Conservation (phyloP, 2,113 vertebrate species). For the Alaudala cheleensis region DNA sequence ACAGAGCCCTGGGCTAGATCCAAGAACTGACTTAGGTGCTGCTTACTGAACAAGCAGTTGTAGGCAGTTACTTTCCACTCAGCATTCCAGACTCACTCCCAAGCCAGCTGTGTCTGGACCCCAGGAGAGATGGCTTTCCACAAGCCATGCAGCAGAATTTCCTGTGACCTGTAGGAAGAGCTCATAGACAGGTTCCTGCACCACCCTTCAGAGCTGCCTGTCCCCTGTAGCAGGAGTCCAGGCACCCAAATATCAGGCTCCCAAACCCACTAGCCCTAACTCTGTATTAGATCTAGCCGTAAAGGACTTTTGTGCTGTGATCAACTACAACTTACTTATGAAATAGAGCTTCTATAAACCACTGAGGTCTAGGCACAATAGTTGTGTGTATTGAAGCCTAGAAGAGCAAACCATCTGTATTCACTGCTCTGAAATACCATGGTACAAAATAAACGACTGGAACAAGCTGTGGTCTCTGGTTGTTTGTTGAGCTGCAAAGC, state of each 20-base stretch:
- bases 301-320: slow-evolving; percentile 56
- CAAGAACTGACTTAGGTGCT: slow-evolving; percentile 60
- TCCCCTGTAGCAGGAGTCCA: slow-evolving; percentile 53
- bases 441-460: slow-evolving; percentile 53
- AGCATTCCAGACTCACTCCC: slow-evolving; percentile 38
- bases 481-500: not conserved
- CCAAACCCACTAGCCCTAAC: slow-evolving; percentile 42
- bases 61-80: slow-evolving; percentile 1
- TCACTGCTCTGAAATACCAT: slow-evolving; percentile 39
- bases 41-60: slow-evolving; percentile 42
- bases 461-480: not conserved
- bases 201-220: slow-evolving; percentile 30
- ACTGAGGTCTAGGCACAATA: slow-evolving; percentile 55
- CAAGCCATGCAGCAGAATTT: slow-evolving; percentile 19
- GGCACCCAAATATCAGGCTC: slow-evolving; percentile 15
- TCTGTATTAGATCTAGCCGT: slow-evolving; percentile 64
- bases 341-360: slow-evolving; percentile 55
- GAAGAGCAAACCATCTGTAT: slow-evolving; percentile 50
- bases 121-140: slow-evolving; percentile 26
- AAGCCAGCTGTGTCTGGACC: slow-evolving; percentile 3
- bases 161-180: slow-evolving; percentile 59
- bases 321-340: slow-evolving; percentile 38
- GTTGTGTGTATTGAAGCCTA: slow-evolving; percentile 43
- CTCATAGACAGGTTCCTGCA: slow-evolving; percentile 56
- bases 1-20: slow-evolving; percentile 61